phyloP scores from a whole-genome alignment of 2,113 vertebrate species.

The Peromyscus californicus region DNA sequence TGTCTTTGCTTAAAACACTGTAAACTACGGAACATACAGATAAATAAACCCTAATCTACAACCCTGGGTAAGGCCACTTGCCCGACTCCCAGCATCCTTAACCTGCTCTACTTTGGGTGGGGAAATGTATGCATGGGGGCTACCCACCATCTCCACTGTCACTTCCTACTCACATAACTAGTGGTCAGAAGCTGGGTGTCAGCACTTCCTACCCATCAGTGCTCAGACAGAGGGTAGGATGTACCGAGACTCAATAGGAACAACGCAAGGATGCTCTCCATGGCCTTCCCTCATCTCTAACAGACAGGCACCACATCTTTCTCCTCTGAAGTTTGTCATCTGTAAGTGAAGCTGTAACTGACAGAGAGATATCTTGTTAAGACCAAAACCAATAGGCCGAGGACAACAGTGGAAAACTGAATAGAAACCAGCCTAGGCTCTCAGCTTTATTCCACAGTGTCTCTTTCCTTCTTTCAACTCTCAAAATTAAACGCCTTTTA shows the following conservation, averaged over 20 bases:
- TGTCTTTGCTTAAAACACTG: constrained; percentile 23
- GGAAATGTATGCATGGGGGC: not conserved
- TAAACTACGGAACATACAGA: not conserved
- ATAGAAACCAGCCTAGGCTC: not conserved
- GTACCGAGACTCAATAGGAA: not conserved
- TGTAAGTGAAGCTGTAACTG: constrained; percentile 16
- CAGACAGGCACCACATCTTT: constrained; percentile 28
- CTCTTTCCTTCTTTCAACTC: not conserved
- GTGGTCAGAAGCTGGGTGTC: not conserved
- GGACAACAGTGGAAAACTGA: not conserved
- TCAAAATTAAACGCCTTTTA: not conserved
- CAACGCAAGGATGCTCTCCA: not conserved
- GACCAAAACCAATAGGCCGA: not conserved
- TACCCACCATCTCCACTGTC: not conserved
- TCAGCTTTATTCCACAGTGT: not conserved
- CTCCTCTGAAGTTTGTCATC: constrained; percentile 55
- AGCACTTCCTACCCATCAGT: not conserved
- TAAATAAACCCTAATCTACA: not conserved
- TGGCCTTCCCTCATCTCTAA: constrained; percentile 24
- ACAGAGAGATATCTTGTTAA: constrained; percentile 18
- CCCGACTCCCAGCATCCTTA: not conserved
- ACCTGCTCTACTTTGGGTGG: not conserved
- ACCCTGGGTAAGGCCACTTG: not conserved
- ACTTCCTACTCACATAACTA: not conserved
- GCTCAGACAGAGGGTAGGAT: not conserved